Base-by-base conservation (phyloP, 2,888 invertebrate genomes). In the Smittia sp. region DNA sequence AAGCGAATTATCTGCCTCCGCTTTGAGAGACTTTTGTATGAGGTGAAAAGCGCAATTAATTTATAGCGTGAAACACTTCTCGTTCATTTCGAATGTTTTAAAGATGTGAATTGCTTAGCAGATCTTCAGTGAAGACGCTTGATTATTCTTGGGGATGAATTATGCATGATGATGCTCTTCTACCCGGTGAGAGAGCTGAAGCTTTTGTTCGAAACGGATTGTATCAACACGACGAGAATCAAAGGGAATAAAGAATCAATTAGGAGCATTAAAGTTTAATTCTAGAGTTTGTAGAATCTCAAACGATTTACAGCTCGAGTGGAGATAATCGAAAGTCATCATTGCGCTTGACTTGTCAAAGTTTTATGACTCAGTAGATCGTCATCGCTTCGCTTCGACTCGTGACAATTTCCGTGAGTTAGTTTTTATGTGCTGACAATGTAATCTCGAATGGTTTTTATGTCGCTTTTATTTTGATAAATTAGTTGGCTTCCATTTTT, bases 41-140 rank as follows among this genome's bases (percentile, higher is more conserved):
- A 66, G 66, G 66, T 66, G 66, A 66, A 66, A 22, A 18, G 39
- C 32, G 18, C 32, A 66, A 66, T 38, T 32, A 66, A 66, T 38
- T 66, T 66, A 38, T 32, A 38, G 66, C 66, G 15, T 65, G 27
- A 65, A 65, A 38, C 20, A 25, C 20, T 27, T 15, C n/a, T 63
- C 58, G 46, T 15, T 46, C 58, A 32, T 32, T 32, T 32, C 32
- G 32, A 58, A 7, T 58, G 13, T 46, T 46, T 58, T 58, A 58
- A 58, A 58, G 22, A 58, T 58, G n/a, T 15, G 46, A 46, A 15
- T 46, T 46, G 58, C 22, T 58, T 18, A n/a, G 22, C 18, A 9
- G 13, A 58, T 58, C 46, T 11, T 11, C 46, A n/a, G n/a, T 46
- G 15, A 46, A 46, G 46, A 46, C 11, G n/a, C 15, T 46, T 46